phyloP scores from a whole-genome alignment of 2,888 invertebrate genomes.

The Zaprionus bogoriensis region DNA sequence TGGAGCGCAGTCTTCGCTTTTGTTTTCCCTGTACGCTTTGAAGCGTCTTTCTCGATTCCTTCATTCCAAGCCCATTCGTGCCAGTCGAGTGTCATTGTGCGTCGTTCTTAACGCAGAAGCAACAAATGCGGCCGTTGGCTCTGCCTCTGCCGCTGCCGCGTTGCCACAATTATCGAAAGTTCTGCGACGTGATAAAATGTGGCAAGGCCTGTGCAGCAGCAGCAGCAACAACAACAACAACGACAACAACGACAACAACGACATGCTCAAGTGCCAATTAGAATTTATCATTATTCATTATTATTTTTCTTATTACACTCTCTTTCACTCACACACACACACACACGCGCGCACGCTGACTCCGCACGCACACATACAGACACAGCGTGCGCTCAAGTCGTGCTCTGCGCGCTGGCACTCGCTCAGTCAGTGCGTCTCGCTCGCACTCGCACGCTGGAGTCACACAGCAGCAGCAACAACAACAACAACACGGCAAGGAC shows the following conservation, averaged over 20 bases:
- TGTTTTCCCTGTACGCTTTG: constrained; percentile 45
- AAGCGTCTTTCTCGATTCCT: constrained; percentile 44
- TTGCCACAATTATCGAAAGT: constrained; percentile 44
- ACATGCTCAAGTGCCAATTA: constrained; percentile 58
- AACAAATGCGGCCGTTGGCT: constrained; percentile 61
- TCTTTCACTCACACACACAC: constrained; percentile 15
- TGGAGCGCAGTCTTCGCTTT: constrained; percentile 25
- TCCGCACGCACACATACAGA: background rate
- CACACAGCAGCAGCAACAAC: constrained; percentile 17
- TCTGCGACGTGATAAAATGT: constrained; percentile 69
- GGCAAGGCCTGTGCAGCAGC: constrained; percentile 7
- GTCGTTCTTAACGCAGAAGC: constrained; percentile 52
- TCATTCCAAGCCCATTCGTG: constrained; percentile 71
- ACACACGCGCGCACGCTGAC: constrained; percentile 1
- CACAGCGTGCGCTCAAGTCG: constrained; percentile 16
- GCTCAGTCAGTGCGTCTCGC: no score
- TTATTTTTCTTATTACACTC: constrained; percentile 58
- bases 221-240: constrained; percentile 11
- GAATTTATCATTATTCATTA: constrained; percentile 77
- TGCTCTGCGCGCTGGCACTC: constrained; percentile 25
- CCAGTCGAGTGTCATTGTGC: constrained; percentile 54
- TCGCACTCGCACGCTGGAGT: constrained; percentile 15
- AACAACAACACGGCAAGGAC: background rate
- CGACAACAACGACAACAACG: constrained; percentile 7
- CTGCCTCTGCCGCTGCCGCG: constrained; percentile 32